Base-by-base conservation (phyloP, 2,888 invertebrate genomes). In the Diaperis boleti region DNA sequence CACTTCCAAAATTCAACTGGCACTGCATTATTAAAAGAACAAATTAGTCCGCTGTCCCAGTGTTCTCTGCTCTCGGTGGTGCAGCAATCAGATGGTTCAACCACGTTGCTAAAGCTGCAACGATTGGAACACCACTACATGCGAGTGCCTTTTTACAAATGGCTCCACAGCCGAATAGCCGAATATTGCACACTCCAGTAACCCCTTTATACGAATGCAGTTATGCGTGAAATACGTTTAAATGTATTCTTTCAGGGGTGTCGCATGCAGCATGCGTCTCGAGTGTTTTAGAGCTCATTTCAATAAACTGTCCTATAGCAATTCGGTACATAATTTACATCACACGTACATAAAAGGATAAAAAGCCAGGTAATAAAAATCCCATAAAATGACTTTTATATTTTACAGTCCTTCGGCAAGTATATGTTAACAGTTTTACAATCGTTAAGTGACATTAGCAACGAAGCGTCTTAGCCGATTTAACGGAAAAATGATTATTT, bases 201-300 rank as follows among this genome's bases (percentile, higher is more conserved):
- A 67, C 62, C 68, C 71, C 69, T 72, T 72, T 73, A 67, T 67
- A 60, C 37, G 64, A 52, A 66, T 67, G 66, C 69, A 70, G 62
- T 65, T 65, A 69, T 67, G 69, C 70, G 71, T 67, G 67, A 74
- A 74, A 73, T 73, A 74, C 70, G 74, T 72, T 73, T 68, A 70
- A 74, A 73, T 74, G 72, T 72, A 69, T 69, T 66, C 62, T 62
- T 59, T 57, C 37, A 62, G 60, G 61, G 61, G 61, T 57, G 64
- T 45, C 52, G 49, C 47, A 39, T 29, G 10, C 59, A 39, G 37
- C 17, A 31, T 44, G 18, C 29, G 41, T 29, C 33, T 37, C 11
- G 45, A 57, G 57, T 57, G 47, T 57, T 57, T 57, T 39, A 57
- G 55, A 55, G 47, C 44, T 55, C 61, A 47, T 47, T 61, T 61